These are phyloP conservation scores for Thalassophryne amazonica DNA, from an alignment of 2,797 vertebrate genomes.

Conservation along the genomic window DNA sequence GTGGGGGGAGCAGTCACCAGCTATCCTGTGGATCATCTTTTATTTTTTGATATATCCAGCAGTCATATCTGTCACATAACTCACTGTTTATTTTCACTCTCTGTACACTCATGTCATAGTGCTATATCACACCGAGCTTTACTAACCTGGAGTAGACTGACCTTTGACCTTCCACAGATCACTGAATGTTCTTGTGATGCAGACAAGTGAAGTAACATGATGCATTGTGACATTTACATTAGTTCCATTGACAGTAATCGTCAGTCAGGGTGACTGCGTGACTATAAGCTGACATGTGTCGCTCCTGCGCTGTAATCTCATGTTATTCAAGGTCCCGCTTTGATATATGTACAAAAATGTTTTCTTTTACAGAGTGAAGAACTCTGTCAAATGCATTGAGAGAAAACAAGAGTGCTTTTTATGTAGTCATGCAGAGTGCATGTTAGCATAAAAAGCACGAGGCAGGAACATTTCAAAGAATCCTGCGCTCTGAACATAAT, in stretches of 20 bases:
- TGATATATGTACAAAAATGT: slow-evolving; percentile 7
- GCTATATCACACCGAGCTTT: slow-evolving; percentile 23
- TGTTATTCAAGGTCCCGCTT: slow-evolving; percentile 12
- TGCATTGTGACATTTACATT: slow-evolving; percentile 68
- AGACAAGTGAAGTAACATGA: slow-evolving; percentile 60
- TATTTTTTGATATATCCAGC: too few relatives aligned
- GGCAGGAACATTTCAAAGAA: slow-evolving; percentile 11
- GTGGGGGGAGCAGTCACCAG: too few relatives aligned
- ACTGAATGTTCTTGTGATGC: slow-evolving; percentile 11
- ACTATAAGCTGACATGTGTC: slow-evolving; percentile 54
- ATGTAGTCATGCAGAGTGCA: slow-evolving; percentile 20
- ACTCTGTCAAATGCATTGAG: too few relatives aligned
- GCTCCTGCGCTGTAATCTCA: slow-evolving; percentile 33
- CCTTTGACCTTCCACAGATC: slow-evolving; percentile 20
- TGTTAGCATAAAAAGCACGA: slow-evolving; percentile 2
- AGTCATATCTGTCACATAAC: too few relatives aligned
- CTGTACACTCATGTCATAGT: slow-evolving; percentile 29
- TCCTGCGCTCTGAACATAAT: slow-evolving; percentile 6
- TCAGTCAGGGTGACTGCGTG: slow-evolving; percentile 48
- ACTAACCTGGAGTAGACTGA: slow-evolving; percentile 42
- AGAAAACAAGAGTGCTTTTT: slow-evolving; percentile 20
- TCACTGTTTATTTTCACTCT: too few relatives aligned
- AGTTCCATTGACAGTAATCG: slow-evolving; percentile 48
- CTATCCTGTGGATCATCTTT: too few relatives aligned
- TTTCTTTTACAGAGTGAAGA: slow-evolving; percentile 38